A percentile compares a stretch with the other conserved stretches of the same genome.
Evolutionary conservation across 2,797 vertebrate species (phyloP).

Genomic region (Micropoecilia bifurca): DNA sequence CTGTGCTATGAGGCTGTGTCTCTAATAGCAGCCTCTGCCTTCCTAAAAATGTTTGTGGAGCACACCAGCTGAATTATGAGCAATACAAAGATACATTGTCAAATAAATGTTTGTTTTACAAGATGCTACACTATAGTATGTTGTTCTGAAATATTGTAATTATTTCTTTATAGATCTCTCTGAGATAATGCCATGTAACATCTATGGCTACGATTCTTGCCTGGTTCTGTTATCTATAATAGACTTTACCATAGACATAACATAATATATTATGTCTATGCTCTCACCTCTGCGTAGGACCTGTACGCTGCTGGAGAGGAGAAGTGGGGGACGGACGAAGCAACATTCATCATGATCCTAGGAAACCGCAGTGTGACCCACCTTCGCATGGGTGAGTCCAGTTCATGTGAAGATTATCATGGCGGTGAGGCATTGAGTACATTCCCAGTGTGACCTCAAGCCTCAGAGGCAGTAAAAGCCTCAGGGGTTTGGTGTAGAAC

Average conservation of each 20-base stretch:
- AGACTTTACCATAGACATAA: no score
- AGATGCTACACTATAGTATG: neutral
- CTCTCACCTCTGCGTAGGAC: conserved; percentile 75
- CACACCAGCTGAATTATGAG: neutral
- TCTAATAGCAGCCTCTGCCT: neutral
- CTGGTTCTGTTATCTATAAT: neutral
- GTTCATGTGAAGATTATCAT: conserved; percentile 28
- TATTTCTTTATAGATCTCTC: neutral
- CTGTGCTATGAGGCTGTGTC: neutral
- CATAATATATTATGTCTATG: no score
- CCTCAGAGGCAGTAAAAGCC: neutral
- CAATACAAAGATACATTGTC: neutral
- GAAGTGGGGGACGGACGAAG: conserved; percentile 96
- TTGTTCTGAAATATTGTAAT: neutral
- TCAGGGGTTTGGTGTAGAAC: neutral
- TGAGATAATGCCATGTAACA: neutral
- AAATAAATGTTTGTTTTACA: neutral
- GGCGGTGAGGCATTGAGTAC: conserved; percentile 25
- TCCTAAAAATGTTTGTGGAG: neutral
- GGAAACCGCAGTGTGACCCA: conserved; percentile 93
- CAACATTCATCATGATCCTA: conserved; percentile 95
- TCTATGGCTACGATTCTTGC: neutral
- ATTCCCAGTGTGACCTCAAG: conserved; percentile 15
- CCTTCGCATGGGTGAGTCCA: conserved; percentile 88
- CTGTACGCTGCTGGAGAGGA: conserved; percentile 91